phyloP scores from a whole-genome alignment of 1,140 invertebrate genomes.

The Hycleus phaleratus region DNA sequence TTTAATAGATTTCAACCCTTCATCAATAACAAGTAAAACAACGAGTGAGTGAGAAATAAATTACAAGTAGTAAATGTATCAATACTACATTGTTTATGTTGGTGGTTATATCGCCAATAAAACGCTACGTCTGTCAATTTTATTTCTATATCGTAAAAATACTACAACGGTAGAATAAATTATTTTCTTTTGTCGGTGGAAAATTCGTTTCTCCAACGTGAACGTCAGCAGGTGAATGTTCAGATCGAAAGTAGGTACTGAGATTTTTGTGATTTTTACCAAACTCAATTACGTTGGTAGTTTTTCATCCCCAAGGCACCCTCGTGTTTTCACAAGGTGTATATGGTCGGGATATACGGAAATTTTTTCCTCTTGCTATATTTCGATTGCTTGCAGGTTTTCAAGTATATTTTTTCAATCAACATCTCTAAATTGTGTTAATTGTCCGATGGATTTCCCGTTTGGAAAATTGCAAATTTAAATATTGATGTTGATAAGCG shows the following conservation, averaged over 20 bases:
- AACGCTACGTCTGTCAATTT: too few species aligned
- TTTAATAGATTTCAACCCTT: constrained; percentile 17
- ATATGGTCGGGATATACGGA: constrained; percentile 6
- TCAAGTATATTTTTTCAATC: not conserved
- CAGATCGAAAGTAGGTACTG: constrained; percentile 7
- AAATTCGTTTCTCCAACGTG: not conserved
- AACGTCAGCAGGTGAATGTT: constrained; percentile 13
- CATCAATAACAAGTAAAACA: constrained; percentile 1
- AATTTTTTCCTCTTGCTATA: too few species aligned
- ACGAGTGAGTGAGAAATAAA: not conserved
- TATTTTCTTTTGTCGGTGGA: too few species aligned
- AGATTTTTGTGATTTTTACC: constrained; percentile 26
- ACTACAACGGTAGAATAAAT: too few species aligned
- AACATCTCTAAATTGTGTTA: too few species aligned
- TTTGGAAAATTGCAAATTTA: not conserved
- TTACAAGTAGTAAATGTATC: too few species aligned
- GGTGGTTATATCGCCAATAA: too few species aligned
- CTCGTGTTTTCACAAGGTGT: constrained; percentile 23
- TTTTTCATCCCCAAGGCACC: constrained; percentile 15
- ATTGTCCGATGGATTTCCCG: too few species aligned
- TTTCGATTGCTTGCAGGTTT: constrained; percentile 6
- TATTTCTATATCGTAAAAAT: too few species aligned
- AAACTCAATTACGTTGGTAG: constrained; percentile 20
- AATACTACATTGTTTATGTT: too few species aligned
- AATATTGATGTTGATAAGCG: constrained; percentile 5